Evolutionary conservation across 92 coral and sea anemone genomes (phyloP), one percentile per base, ranked within the genome.

Genomic region (Epizoanthus rinbou): DNA sequence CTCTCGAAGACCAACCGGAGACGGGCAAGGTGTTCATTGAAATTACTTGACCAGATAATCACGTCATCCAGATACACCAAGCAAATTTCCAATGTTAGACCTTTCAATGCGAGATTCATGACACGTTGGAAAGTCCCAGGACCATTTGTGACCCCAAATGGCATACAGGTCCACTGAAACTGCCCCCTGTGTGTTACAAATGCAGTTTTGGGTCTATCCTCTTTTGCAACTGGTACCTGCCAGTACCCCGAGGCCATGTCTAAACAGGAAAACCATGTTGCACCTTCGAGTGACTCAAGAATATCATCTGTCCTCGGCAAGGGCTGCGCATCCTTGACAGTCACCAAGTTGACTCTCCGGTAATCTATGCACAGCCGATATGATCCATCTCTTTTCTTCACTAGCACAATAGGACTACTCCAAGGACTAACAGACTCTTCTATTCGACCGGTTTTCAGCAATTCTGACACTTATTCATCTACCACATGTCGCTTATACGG

Each of bases 131-230:
- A 82, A 89, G 83, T 62, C 53, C 85, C 81, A 58, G 88, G 85
- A 41, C 85, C 88, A 76, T 90, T 64, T 33, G 79, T 85, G 22
- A 81, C 62, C 43, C 93, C 91, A 45, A 90, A 84, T 35, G 89
- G 87, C 81, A 87, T 72, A 35, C 85, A 64, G 63, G 73, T 90
- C 84, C 88, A 90, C 79, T 90, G 75, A 21, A 85, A 90, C 62
- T 87, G 89, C 4, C 91, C 94, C 52, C 84, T 86, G 53, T 90
- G 91, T 4, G 88, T 85, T 41, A 80, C 89, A 54, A 91, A 91
- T 15, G 87, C 87, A 17, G 94, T 88, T 70, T 91, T 90, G 37
- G 85, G 80, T 16, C 82, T 69, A 64, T 84, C 91, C 13, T 85
- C 69, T 54, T 68, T 57, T 3, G 89, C 86, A 17, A 87, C 91